Percentiles rank a stretch among this genome's conserved stretches.
These are phyloP conservation scores for Stenoptilia bipunctidactyla DNA, from an alignment of 2,888 invertebrate species.

Conservation along the genomic window DNA sequence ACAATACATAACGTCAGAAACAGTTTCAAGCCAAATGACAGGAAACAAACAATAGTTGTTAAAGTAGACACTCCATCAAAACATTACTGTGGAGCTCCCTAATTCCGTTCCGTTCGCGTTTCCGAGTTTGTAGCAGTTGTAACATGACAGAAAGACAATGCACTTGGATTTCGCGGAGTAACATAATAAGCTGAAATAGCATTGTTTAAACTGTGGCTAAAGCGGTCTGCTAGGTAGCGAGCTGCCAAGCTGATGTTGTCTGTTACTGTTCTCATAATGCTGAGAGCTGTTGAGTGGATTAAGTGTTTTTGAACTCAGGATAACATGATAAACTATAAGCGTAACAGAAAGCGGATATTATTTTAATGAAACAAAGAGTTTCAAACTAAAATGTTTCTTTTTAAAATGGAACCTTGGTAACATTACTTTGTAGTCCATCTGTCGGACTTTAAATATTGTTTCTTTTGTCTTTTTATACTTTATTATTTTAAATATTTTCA, in stretches of 20 bases:
- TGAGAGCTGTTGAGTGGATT: neutral
- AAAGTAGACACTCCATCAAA: neutral
- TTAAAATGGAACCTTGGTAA: too few relatives aligned
- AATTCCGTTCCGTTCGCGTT: slow-evolving; percentile 1
- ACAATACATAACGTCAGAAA: neutral
- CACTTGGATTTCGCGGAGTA: slow-evolving; percentile 15
- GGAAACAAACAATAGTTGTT: slow-evolving; percentile 1
- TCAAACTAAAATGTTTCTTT: too few relatives aligned
- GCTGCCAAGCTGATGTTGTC: neutral
- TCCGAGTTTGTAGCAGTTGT: slow-evolving; percentile 8
- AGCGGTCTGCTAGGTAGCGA: slow-evolving; percentile 7
- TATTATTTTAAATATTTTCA: too few relatives aligned
- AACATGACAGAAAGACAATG: slow-evolving; percentile 22
- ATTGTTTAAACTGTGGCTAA: slow-evolving; percentile 34
- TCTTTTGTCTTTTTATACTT: too few relatives aligned
- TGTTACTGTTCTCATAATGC: neutral
- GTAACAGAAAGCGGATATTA: too few relatives aligned
- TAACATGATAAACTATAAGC: too few relatives aligned
- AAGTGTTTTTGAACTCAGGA: too few relatives aligned
- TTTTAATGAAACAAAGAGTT: too few relatives aligned
- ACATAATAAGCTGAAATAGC: slow-evolving; percentile 33
- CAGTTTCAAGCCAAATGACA: neutral
- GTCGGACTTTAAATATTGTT: too few relatives aligned
- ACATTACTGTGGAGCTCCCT: neutral
- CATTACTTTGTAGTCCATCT: too few relatives aligned